These are phyloP conservation scores for Zosterops pallidus DNA, from an alignment of 2,113 vertebrate genomes.

Conservation along the genomic window DNA sequence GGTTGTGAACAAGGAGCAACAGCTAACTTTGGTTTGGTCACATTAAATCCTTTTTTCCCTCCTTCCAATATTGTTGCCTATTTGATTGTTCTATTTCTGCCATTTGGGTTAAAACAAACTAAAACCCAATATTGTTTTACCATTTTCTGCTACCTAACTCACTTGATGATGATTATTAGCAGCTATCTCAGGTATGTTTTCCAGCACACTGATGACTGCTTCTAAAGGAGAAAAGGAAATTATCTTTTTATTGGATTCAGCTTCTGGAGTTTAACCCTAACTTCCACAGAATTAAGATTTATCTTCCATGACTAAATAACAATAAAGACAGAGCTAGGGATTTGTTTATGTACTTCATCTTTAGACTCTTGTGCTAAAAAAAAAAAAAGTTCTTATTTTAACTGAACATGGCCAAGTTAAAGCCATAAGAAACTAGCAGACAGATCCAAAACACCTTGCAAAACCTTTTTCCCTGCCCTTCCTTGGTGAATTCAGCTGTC, in stretches of 20 bases:
- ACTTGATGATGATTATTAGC: neutral
- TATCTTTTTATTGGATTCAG: neutral
- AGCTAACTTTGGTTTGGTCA: neutral
- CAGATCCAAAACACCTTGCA: neutral
- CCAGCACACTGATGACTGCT: neutral
- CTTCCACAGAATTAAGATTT: neutral
- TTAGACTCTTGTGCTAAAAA: neutral
- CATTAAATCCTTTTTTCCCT: neutral
- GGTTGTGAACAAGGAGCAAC: neutral
- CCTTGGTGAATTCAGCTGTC: neutral
- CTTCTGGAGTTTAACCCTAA: neutral
- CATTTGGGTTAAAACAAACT: neutral
- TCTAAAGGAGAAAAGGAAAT: neutral
- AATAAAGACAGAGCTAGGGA: neutral
- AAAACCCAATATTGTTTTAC: neutral
- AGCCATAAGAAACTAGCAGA: neutral
- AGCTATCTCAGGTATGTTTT: neutral
- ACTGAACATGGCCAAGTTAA: neutral
- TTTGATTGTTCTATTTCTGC: neutral
- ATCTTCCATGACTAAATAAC: neutral
- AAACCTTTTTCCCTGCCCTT: neutral
- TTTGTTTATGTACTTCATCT: neutral
- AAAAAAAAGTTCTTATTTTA: neutral
- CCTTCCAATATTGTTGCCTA: neutral
- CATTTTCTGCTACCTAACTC: neutral